Base-by-base conservation (phyloP, 2,113 vertebrate species). In the Lates calcarifer region DNA sequence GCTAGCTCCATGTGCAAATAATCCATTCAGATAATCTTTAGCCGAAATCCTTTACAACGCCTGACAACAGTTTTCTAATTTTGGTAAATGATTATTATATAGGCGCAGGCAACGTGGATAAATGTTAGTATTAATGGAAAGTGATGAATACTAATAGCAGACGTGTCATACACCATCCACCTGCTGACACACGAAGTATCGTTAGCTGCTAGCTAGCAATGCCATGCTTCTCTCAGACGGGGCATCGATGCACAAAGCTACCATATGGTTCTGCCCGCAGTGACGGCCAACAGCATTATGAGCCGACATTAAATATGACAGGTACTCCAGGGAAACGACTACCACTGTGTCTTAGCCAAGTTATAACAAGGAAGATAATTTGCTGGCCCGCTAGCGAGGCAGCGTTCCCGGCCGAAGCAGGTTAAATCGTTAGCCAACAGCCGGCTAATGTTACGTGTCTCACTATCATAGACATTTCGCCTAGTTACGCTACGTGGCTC, bases 371-470 rank as follows among this genome's bases (percentile, higher is more conserved):
- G 33, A 51, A 73, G 15, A 3, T 2, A 17, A 49, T 77, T 55
- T 11, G 49, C 1, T n/a, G 82, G 88, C 74, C 89, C 53, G 75
- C 65, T 88, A 79, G 39, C 53, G 7, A 56, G 75, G 69, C 65
- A 60, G 53, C 53, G 33, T 13, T 45, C 31, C 45, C 61, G 29
- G 37, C 65, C 75, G 55, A 56, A 39, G 64, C 41, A 51, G 69
- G 66, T 56, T 79, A 73, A 39, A 65, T 45, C 56, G 83, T 45
- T 83, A 87, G 87, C 84, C 29, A 58, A 35, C 63, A 71, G 69
- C 51, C 79, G 69, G 89, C 87, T 90, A 93, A 80, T 70, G 14
- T 77, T 92, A 92, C 93, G 91, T 92, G 92, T 91, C 90, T 86
- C 81, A 67, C 75, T 49, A 74, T 28, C 79, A 55, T 15, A 76